These are phyloP conservation scores for Sisor rabdophorus DNA, from an alignment of 2,113 vertebrate genomes.

Conservation along the genomic window DNA sequence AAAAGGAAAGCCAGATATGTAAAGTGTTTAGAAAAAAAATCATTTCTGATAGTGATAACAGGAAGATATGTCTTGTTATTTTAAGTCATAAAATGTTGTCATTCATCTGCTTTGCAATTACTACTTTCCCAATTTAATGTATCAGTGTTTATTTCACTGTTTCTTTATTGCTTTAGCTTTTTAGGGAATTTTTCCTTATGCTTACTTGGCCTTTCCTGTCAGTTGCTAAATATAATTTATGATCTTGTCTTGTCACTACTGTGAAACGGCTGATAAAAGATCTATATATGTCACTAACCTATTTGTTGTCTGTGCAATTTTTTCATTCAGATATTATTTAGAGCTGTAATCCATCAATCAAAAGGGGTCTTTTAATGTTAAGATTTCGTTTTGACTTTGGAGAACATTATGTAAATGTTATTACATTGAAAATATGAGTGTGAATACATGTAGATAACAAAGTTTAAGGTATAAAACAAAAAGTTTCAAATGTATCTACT, in stretches of 20 bases:
- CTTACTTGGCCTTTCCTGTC: constrained; percentile 69
- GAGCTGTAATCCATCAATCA: neutral
- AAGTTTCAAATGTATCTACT: neutral
- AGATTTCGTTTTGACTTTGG: too few relatives aligned
- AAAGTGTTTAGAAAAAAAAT: neutral
- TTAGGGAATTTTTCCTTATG: constrained; percentile 51
- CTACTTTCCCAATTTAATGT: constrained; percentile 29
- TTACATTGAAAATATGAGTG: neutral
- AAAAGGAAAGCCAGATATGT: neutral
- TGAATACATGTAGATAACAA: neutral
- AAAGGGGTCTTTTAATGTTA: too few relatives aligned
- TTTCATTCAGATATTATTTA: constrained; percentile 11
- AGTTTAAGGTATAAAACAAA: neutral
- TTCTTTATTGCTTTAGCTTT: constrained; percentile 42
- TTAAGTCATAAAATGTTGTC: constrained; percentile 51
- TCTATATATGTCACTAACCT: constrained; percentile 74
- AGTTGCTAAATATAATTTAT: constrained; percentile 77
- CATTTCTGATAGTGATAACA: neutral
- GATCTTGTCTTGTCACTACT: constrained; percentile 76
- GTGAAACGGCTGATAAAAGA: constrained; percentile 76
- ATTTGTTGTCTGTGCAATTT: constrained; percentile 38
- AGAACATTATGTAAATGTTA: too few relatives aligned
- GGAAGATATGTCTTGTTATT: constrained; percentile 13
- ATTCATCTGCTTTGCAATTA: constrained; percentile 41
- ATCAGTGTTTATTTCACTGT: constrained; percentile 32